Base-by-base conservation (phyloP, 2,797 vertebrate species). In the Australoheros facetus region DNA sequence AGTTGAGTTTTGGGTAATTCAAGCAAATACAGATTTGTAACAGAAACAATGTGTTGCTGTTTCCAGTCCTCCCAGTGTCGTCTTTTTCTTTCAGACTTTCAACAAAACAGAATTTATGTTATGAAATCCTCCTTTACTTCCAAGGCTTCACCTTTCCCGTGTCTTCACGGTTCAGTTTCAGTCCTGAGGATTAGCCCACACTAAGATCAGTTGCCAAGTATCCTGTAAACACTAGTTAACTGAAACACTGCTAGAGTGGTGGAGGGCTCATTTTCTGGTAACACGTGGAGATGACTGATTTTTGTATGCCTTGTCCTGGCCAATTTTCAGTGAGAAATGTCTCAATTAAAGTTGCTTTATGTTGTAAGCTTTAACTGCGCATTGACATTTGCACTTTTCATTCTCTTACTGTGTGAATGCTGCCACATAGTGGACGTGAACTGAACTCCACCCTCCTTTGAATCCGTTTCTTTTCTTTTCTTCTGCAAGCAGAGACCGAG, bases 331-430 rank as follows among this genome's bases (percentile, higher is more conserved):
- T 78, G 83, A 82, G 45, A 16, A 34, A 56, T 73, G 77, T 89
- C 88, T 86, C 37, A 79, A 83, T 81, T 84, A 62, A 90, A 90
- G 37, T 84, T 82, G 56, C 57, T 82, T 83, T 83, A 74, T 88
- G 81, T 77, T 62, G 70, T 80, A 62, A 87, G 77, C 82, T 89
- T 88, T 75, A 71, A 3, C 51, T 55, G 32, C 21, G 14, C 53
- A 37, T 71, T 7, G 26, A 30, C 42, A 69, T 69, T 78, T 76
- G 77, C 75, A 69, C 75, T 66, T 48, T 45, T 4, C 5, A 3
- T 57, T 71, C 21, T 56, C 16, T 17, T 8, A 5, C 3, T 39
- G 28, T 14, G 45, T 66, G n/a, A 54, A 39, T 73, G 58, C 26
- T 19, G 51, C 64, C 19, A 34, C 39, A 5, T 19, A n/a, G 10